Percentiles rank a stretch among this genome's conserved stretches.
These are phyloP conservation scores for Drosophila persimilis DNA, from an alignment of 1,140 invertebrate genomes.

Conservation along the genomic window DNA sequence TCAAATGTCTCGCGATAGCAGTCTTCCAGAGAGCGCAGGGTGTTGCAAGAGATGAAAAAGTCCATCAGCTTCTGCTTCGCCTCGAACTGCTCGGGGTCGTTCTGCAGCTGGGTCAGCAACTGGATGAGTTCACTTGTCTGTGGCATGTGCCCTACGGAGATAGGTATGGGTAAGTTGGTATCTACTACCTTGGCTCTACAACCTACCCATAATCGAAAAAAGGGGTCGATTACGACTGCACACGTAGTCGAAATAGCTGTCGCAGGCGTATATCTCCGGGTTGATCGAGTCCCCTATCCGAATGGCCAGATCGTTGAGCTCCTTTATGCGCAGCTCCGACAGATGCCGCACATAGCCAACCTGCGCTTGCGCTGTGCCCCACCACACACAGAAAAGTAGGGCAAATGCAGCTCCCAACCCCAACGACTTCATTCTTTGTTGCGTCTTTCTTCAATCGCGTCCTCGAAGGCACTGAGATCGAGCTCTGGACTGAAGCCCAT, in stretches of 20 bases:
- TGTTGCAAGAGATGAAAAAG: conserved; percentile 76
- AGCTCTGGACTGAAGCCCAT: conserved; percentile 19
- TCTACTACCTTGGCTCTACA: conserved; percentile 1
- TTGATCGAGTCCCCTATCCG: conserved; percentile 67
- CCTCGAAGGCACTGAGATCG: conserved; percentile 36
- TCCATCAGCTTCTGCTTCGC: conserved; percentile 76
- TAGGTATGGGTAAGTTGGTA: neutral
- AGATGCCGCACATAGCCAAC: conserved; percentile 58
- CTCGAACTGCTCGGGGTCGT: conserved; percentile 65
- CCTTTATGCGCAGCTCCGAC: conserved; percentile 65
- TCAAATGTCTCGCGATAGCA: conserved; percentile 78
- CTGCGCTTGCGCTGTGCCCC: conserved; percentile 26
- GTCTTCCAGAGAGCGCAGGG: conserved; percentile 61
- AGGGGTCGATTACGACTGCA: conserved; percentile 71
- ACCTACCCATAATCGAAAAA: conserved; percentile 74
- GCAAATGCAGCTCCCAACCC: neutral
- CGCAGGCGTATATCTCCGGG: conserved; percentile 66
- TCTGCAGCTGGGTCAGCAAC: conserved; percentile 59
- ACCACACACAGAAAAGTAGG: conserved; percentile 16
- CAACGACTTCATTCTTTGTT: conserved; percentile 12
- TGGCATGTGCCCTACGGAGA: conserved; percentile 56
- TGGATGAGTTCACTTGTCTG: conserved; percentile 58
- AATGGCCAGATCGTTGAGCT: conserved; percentile 56
- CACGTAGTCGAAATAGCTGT: conserved; percentile 76
- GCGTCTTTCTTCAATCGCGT: conserved; percentile 14